Base-by-base conservation (phyloP, 2,888 invertebrate species). In the Orchesellides sinensis region DNA sequence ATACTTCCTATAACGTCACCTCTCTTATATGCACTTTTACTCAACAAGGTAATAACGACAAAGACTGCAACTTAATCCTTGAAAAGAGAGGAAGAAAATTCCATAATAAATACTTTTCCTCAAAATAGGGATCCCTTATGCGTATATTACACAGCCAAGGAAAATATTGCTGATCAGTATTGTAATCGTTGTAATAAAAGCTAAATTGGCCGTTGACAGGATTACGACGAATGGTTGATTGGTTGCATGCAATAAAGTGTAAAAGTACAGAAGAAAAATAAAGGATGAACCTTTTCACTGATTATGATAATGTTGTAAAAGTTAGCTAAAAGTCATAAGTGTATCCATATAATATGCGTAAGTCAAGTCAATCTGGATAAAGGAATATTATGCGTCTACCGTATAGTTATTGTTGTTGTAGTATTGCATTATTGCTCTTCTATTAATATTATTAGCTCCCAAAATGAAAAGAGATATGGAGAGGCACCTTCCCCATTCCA, bases 151-250 rank as follows among this genome's bases (percentile, higher is more conserved):
- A 5, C 49, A 49, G 35, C 12, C n/a, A 61, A 47, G 59, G 40
- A 80, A 79, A 74, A 40, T 70, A 79, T 59, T 81, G 74, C 68
- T 63, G 81, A 74, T 74, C 74, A 81, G 80, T 72, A 68, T 56
- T 74, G 74, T 81, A 81, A 81, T 81, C 75, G 77, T 68, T 56
- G 79, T 75, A 84, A 84, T 84, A 84, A 85, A 85, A 85, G 35
- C 40, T 79, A 75, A 84, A 85, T 85, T 84, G 85, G 80, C 84
- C 85, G 85, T 85, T 85, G 85, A 85, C 85, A 85, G 85, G 80
- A 85, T 85, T 85, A 85, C 84, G 78, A 84, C 74, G 40, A 66
- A 75, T 81, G 80, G 74, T 84, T 81, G 81, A 84, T 84, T 81
- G 80, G 77, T 73, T 68, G 77, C 69, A 74, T 75, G 78, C 72